Evolutionary conservation across 2,888 invertebrate genomes (phyloP).

Genomic region (Leptothorax acervorum): DNA sequence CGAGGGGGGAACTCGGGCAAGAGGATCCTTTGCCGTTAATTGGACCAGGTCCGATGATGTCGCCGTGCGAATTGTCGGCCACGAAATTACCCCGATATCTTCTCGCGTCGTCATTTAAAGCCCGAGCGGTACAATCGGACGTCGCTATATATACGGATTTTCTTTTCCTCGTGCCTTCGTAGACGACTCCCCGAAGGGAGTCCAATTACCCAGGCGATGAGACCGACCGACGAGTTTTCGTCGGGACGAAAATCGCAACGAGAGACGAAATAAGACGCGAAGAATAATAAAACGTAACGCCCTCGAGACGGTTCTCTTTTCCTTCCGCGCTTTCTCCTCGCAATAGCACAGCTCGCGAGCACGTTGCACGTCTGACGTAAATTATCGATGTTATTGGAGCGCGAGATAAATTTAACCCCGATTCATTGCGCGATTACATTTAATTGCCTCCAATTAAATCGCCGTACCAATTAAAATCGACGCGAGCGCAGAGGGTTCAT

Average conservation of each 20-base stretch:
- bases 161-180: conserved; percentile 46
- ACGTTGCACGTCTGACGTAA: conserved; percentile 34
- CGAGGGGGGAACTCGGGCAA: conserved; percentile 54
- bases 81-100: conserved; percentile 78
- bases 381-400: conserved; percentile 64
- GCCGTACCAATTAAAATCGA: conserved; percentile 74
- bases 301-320: neutral
- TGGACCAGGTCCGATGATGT: conserved; percentile 74
- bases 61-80: conserved; percentile 77
- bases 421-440: conserved; percentile 76
- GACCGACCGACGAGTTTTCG: conserved; percentile 41
- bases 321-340: neutral
- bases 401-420: conserved; percentile 71
- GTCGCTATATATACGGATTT: conserved; percentile 56
- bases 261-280: conserved; percentile 38
- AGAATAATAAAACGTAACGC: conserved; percentile 42
- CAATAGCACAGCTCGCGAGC: neutral
- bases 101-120: conserved; percentile 60
- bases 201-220: conserved; percentile 41
- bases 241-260: conserved; percentile 40
- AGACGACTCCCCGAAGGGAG: conserved; percentile 21
- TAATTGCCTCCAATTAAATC: conserved; percentile 77
- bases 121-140: conserved; percentile 35
- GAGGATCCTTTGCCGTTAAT: conserved; percentile 76
- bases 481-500: conserved; percentile 60